Evolutionary conservation across 2,113 vertebrate genomes (phyloP), one percentile per base, ranked within the genome.

Genomic region (Sinocyclocheilus rhinocerous): DNA sequence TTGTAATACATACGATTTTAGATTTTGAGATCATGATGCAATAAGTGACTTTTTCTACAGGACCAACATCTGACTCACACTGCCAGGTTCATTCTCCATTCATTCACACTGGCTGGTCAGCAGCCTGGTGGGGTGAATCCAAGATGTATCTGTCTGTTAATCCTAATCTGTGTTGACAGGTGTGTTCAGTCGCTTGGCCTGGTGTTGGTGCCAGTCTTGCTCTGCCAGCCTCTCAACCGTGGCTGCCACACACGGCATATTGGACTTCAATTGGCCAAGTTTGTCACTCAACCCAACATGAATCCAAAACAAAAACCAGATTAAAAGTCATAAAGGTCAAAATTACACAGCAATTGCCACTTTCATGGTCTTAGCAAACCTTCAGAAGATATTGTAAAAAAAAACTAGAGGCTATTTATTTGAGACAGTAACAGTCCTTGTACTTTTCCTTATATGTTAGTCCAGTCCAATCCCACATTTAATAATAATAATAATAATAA

Each of bases 141-240:
- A 88, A 82, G 52, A 84, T 78, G 72, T 76, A 88, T 88, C 65
- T 87, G 57, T 45, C 50, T 65, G 78, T 85, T 90, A 88, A 89
- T 89, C 89, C 88, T 88, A 76, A 91, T 90, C 87, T 85, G 79
- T 83, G 86, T 81, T 85, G 88, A 89, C 89, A 89, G 85, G 85
- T 87, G 79, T 84, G 70, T 70, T 82, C 84, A 75, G 72, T 84
- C 48, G 52, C 26, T 83, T 67, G 45, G 67, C 20, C 50, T 55
- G 50, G 50, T 57, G 13, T 39, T 59, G n/a, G 7, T 73, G 72
- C 83, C 57, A 59, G 36, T 63, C 84, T 72, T n/a, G 57, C n/a
- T 76, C 65, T 77, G 76, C 86, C 84, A 84, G 78, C 55, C 63
- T 75, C 20, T 84, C 86, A 13, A 24, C 76, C 18, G 10, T 80